These are phyloP conservation scores for Sigmodon hispidus DNA, from an alignment of 2,113 vertebrate genomes.

Conservation along the genomic window DNA sequence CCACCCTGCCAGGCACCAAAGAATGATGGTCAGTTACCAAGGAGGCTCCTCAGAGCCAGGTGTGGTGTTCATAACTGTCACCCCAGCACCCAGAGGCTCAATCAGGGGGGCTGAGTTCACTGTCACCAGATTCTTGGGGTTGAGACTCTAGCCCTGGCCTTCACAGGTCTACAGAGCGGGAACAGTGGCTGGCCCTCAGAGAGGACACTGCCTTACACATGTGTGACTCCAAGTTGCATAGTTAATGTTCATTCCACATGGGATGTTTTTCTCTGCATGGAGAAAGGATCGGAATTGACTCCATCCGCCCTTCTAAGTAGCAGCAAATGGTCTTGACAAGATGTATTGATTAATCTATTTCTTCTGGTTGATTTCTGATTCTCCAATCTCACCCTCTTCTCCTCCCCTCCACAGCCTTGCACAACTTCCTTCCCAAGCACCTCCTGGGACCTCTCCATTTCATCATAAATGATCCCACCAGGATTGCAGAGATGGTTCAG, in stretches of 20 bases:
- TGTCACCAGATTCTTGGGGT: neutral
- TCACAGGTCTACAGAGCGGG: accelerated
- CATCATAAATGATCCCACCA: neutral
- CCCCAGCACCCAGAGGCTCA: neutral
- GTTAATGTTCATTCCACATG: too few relatives aligned
- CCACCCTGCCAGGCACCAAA: accelerated
- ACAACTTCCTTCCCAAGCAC: neutral
- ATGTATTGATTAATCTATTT: neutral
- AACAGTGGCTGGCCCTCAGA: accelerated
- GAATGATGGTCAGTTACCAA: accelerated
- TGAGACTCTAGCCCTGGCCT: neutral
- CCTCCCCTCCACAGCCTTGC: neutral
- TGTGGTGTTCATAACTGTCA: neutral
- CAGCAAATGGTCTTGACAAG: neutral
- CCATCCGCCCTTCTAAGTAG: neutral
- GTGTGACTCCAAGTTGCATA: accelerated
- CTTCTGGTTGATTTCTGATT: neutral
- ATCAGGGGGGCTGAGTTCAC: neutral
- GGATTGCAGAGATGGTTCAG: neutral
- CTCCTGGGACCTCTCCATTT: accelerated
- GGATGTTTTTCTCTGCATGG: neutral
- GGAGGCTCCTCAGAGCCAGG: too few relatives aligned
- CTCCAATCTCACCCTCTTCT: neutral
- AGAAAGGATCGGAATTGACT: neutral
- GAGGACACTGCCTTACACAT: accelerated